phyloP scores from a whole-genome alignment of 2,797 vertebrate species.

The Borostomias antarcticus region DNA sequence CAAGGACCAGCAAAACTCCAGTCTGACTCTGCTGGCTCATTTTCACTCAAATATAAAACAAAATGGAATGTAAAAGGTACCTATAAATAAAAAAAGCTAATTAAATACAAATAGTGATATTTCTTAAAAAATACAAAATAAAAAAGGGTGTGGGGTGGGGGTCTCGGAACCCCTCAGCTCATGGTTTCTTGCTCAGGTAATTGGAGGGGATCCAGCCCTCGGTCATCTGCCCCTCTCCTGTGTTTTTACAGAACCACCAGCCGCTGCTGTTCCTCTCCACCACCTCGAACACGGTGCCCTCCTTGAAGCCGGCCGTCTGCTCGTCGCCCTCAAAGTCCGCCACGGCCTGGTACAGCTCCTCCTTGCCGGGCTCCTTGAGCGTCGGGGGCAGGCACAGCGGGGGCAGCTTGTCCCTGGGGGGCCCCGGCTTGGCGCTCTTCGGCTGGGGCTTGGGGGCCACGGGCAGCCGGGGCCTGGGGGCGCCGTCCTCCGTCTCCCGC shows the following conservation, averaged over 20 bases:
- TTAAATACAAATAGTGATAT: conserved; percentile 60
- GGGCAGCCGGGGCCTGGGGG: conserved; percentile 73
- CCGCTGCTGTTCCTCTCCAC: conserved; percentile 90
- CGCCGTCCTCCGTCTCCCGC: conserved; percentile 79
- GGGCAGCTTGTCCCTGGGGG: conserved; percentile 79
- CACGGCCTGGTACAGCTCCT: conserved; percentile 90
- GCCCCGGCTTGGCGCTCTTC: conserved; percentile 83
- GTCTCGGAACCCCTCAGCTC: conserved; percentile 49
- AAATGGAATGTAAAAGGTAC: conserved; percentile 68
- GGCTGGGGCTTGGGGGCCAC: conserved; percentile 77
- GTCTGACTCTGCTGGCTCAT: conserved; percentile 65
- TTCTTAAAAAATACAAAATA: conserved; percentile 23
- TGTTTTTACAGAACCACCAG: conserved; percentile 98
- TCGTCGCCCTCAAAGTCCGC: conserved; percentile 95
- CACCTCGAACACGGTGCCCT: conserved; percentile 93
- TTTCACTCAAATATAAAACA: conserved; percentile 55
- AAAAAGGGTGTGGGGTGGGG: no score
- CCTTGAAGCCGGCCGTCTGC: conserved; percentile 91
- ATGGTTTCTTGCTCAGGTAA: conserved; percentile 95
- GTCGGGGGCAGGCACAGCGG: conserved; percentile 81
- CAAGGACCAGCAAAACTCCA: conserved; percentile 40
- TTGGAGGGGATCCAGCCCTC: conserved; percentile 99
- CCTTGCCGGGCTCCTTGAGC: conserved; percentile 76
- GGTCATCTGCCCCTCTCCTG: conserved; percentile 78
- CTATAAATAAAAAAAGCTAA: conserved; percentile 74